Conservation (phyloP, 2,113 vertebrate species). For the Clinocottus analis region DNA sequence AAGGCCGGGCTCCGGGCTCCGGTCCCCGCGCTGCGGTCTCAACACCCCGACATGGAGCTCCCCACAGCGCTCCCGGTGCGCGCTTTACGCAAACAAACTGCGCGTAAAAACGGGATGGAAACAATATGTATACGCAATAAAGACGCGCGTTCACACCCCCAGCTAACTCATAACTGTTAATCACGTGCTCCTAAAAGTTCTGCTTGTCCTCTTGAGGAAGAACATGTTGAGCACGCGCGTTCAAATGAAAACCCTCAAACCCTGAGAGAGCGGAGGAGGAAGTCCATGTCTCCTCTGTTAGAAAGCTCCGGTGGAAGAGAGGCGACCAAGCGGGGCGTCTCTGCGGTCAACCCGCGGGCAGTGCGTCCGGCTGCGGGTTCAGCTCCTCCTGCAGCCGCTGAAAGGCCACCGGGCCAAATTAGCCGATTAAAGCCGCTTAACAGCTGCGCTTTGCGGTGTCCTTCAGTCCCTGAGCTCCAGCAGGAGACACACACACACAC, state of each 20-base stretch:
- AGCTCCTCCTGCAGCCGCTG: constrained; percentile 35
- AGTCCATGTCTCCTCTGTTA: background rate
- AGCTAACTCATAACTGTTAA: background rate
- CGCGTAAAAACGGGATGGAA: constrained; percentile 24
- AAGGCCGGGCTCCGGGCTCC: constrained; percentile 33
- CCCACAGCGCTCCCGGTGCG: constrained; percentile 33
- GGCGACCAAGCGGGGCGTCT: background rate
- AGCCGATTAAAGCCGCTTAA: constrained; percentile 76
- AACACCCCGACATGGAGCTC: background rate
- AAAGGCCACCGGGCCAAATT: constrained; percentile 64
- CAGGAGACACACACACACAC: constrained; percentile 40
- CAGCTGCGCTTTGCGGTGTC: constrained; percentile 61
- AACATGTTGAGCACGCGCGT: too few relatives aligned
- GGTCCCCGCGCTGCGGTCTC: constrained; percentile 8
- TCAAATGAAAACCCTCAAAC: too few relatives aligned
- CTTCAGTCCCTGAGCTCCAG: constrained; percentile 66
- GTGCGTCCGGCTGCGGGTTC: constrained; percentile 2
- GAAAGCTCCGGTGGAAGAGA: background rate
- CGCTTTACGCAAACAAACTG: constrained; percentile 32
- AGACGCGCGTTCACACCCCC: background rate
- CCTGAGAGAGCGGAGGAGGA: background rate
- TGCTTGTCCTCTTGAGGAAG: background rate
- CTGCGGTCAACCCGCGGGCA: background rate
- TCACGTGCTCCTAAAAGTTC: background rate
- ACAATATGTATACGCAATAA: background rate